These are phyloP conservation scores for Carlito syrichta DNA, from an alignment of 2,113 vertebrate species.

Conservation along the genomic window DNA sequence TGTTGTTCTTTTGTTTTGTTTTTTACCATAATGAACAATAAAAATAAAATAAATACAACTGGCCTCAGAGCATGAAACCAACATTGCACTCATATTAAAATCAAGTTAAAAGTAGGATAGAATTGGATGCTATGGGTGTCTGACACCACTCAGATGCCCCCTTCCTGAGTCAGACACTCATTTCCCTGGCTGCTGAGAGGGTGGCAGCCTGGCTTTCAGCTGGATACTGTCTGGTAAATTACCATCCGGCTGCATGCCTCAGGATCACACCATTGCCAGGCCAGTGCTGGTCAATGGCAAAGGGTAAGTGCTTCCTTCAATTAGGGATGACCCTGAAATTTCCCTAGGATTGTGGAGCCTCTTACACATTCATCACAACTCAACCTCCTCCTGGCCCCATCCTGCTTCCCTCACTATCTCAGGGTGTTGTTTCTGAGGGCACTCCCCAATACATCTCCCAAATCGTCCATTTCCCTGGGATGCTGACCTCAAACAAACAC, in stretches of 20 bases:
- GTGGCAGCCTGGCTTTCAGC: neutral
- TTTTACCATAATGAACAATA: neutral
- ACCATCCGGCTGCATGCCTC: neutral
- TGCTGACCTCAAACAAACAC: neutral
- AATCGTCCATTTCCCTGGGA: neutral
- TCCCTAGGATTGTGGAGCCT: neutral
- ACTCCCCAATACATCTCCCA: neutral
- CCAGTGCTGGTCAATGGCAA: neutral
- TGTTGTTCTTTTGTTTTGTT: too few species aligned
- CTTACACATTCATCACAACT: neutral
- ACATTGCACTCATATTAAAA: neutral
- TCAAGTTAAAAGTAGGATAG: neutral
- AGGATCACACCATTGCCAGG: too few species aligned
- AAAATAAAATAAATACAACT: constrained; percentile 16
- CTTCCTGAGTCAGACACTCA: neutral
- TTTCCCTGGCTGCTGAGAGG: neutral
- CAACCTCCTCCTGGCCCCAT: neutral
- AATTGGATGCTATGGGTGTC: too few species aligned
- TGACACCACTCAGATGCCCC: neutral
- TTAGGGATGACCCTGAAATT: neutral
- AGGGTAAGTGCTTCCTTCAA: neutral
- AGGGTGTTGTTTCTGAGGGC: neutral
- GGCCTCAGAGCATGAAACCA: neutral
- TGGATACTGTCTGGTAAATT: neutral
- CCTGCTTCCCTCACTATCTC: neutral